phyloP scores from a whole-genome alignment of 1,140 invertebrate genomes.

The Rhagoletis zephyria region DNA sequence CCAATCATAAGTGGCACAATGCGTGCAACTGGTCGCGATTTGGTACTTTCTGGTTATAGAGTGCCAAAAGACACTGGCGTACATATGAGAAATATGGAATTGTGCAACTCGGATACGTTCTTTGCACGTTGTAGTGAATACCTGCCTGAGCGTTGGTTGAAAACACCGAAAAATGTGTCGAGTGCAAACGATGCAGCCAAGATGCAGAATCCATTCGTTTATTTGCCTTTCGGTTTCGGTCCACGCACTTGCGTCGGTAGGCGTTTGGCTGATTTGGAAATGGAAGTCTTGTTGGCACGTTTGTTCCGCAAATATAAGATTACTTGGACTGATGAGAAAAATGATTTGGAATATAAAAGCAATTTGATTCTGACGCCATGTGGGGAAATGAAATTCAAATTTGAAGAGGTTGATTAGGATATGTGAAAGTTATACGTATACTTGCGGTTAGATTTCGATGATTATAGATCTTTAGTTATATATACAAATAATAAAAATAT shows the following conservation, averaged over 20 bases:
- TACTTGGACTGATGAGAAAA: slow-evolving; percentile 60
- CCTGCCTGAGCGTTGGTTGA: slow-evolving; percentile 78
- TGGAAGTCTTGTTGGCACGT: slow-evolving; percentile 78
- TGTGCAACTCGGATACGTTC: slow-evolving; percentile 74
- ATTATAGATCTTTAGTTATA: too few relatives aligned
- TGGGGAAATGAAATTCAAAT: slow-evolving; percentile 65
- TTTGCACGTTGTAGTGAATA: slow-evolving; percentile 75
- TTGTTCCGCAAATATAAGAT: slow-evolving; percentile 77
- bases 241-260: slow-evolving; percentile 77
- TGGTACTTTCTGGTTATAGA: slow-evolving; percentile 76
- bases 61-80: slow-evolving; percentile 77
- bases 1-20: slow-evolving; percentile 75
- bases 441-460: too few relatives aligned
- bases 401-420: slow-evolving; percentile 55
- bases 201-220: slow-evolving; percentile 76
- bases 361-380: slow-evolving; percentile 64
- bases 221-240: slow-evolving; percentile 78
- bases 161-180: slow-evolving; percentile 53
- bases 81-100: slow-evolving; percentile 70
- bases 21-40: slow-evolving; percentile 74
- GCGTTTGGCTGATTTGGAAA: slow-evolving; percentile 82
- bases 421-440: not conserved
- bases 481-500: too few relatives aligned
- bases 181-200: slow-evolving; percentile 64
- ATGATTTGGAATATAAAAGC: slow-evolving; percentile 64